A percentile compares a stretch with the other conserved stretches of the same genome.
phyloP scores from a whole-genome alignment of 2,888 invertebrate species.

The Thereva nobilitata region DNA sequence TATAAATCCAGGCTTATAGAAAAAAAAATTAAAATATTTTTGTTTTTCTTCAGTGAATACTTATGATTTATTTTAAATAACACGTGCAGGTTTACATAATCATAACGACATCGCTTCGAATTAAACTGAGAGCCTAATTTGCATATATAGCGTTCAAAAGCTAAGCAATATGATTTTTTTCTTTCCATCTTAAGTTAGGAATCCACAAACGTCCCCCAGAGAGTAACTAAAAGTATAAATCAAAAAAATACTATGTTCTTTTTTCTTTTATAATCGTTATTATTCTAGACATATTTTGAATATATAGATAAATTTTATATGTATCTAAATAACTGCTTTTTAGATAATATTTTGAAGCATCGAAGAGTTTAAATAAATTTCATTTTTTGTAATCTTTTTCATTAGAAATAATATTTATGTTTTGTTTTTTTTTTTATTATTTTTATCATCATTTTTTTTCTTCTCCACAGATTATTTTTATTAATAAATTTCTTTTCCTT shows the following conservation, averaged over 20 bases:
- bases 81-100: slow-evolving; percentile 34
- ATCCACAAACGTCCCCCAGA: slow-evolving; percentile 12
- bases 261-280: slow-evolving; percentile 17
- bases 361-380: slow-evolving; percentile 34
- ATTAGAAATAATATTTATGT: slow-evolving; percentile 18
- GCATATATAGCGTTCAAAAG: slow-evolving; percentile 29
- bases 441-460: slow-evolving; percentile 13
- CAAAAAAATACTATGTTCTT: slow-evolving; percentile 10
- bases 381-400: slow-evolving; percentile 22
- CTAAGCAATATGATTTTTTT: slow-evolving; percentile 19
- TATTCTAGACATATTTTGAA: slow-evolving; percentile 29
- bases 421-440: slow-evolving; percentile 14
- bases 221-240: slow-evolving; percentile 6
- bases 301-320: slow-evolving; percentile 32
- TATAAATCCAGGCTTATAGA: too few relatives aligned
- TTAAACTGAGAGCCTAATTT: slow-evolving; percentile 32
- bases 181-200: slow-evolving; percentile 9
- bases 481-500: slow-evolving; percentile 9
- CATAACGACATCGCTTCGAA: slow-evolving; percentile 33
- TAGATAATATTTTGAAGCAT: slow-evolving; percentile 20
- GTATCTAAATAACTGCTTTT: slow-evolving; percentile 32
- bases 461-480: slow-evolving; percentile 14
- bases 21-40: not conserved
- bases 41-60: slow-evolving; percentile 28
- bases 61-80: slow-evolving; percentile 31